phyloP scores from a whole-genome alignment of 2,113 vertebrate species.

The Calidris pygmaea region DNA sequence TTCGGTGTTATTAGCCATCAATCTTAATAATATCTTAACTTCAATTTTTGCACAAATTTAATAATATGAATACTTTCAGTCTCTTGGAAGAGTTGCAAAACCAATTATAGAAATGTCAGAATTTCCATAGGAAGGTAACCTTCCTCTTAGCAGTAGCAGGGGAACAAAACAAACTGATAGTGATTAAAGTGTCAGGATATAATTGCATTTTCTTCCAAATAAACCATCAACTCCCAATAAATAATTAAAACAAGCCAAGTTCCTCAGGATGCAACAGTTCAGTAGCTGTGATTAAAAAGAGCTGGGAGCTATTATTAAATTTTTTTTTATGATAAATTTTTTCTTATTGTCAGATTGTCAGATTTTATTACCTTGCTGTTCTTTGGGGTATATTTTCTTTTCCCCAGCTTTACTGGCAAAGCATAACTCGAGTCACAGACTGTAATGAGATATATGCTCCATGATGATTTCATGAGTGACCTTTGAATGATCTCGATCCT shows the following conservation, averaged over 20 bases:
- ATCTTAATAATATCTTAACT: slow-evolving; percentile 48
- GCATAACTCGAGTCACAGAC: background rate
- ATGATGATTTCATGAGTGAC: slow-evolving; percentile 40
- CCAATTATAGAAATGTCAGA: slow-evolving; percentile 59
- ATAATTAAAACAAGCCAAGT: slow-evolving; percentile 70
- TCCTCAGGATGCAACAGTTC: slow-evolving; percentile 56
- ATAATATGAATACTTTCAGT: slow-evolving; percentile 28
- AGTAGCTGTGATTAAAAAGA: slow-evolving; percentile 67
- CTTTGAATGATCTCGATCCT: slow-evolving; percentile 2
- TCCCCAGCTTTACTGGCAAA: slow-evolving; percentile 18
- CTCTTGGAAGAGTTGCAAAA: slow-evolving; percentile 47
- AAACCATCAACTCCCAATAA: slow-evolving; percentile 65
- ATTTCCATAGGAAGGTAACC: slow-evolving; percentile 59
- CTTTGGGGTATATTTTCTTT: slow-evolving; percentile 42
- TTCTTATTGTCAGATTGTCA: slow-evolving; percentile 56
- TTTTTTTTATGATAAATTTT: slow-evolving; percentile 53
- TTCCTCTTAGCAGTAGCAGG: slow-evolving; percentile 58
- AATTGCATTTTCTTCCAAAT: slow-evolving; percentile 70
- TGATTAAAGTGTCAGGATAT: slow-evolving; percentile 67
- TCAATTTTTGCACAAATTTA: slow-evolving; percentile 25
- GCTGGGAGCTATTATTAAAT: slow-evolving; percentile 59
- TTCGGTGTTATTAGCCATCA: slow-evolving; percentile 25
- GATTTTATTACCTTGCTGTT: slow-evolving; percentile 49
- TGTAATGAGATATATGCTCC: background rate
- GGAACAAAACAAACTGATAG: slow-evolving; percentile 60